Conservation (phyloP, 2,113 vertebrate species). For the Lophura nycthemera region DNA sequence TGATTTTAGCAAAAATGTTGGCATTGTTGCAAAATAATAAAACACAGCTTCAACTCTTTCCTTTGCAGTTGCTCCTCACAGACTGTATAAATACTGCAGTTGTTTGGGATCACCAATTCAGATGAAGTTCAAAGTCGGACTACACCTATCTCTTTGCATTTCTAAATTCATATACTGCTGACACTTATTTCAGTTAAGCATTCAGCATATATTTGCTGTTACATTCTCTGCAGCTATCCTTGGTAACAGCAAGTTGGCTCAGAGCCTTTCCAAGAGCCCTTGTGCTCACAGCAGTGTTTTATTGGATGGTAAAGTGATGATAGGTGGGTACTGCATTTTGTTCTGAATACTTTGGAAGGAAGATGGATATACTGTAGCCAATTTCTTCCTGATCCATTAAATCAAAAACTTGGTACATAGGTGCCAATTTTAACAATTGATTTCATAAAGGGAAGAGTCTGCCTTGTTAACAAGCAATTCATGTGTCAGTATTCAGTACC, state of each 20-base stretch:
- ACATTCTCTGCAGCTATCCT: slow-evolving; percentile 4
- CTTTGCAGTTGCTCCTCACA: neutral
- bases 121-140: neutral
- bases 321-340: neutral
- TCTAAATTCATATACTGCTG: slow-evolving; percentile 2
- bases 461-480: neutral
- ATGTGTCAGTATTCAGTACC: neutral
- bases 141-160: neutral
- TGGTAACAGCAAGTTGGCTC: neutral
- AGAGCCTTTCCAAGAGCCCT: neutral
- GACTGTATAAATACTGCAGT: neutral
- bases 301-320: slow-evolving; percentile 7
- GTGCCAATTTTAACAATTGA: slow-evolving; percentile 16
- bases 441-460: neutral
- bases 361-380: neutral
- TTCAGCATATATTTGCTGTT: slow-evolving; percentile 15
- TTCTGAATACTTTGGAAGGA: neutral
- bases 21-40: neutral
- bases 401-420: neutral
- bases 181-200: slow-evolving; percentile 30
- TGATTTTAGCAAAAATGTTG: neutral
- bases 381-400: slow-evolving; percentile 25
- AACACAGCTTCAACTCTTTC: neutral
- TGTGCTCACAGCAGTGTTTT: neutral
- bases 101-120: neutral